phyloP scores from a whole-genome alignment of 1,140 invertebrate genomes.

The Orussus abietinus region DNA sequence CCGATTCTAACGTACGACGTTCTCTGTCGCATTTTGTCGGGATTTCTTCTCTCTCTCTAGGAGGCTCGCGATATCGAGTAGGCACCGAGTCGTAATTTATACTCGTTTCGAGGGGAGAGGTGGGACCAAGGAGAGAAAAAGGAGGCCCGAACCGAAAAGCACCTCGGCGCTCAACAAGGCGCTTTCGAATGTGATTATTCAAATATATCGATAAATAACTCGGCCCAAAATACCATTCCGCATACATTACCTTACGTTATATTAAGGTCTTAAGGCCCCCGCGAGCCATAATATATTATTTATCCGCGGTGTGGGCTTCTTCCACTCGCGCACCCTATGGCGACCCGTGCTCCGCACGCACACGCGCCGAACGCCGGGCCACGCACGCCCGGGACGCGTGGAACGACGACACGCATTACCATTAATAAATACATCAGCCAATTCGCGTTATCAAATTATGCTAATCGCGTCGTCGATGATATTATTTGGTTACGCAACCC shows the following conservation, averaged over 20 bases:
- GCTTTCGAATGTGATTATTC: conserved; percentile 38
- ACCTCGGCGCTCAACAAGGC: conserved; percentile 25
- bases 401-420: conserved; percentile 12
- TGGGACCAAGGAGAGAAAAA: conserved; percentile 10
- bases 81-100: conserved; percentile 27
- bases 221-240: conserved; percentile 22
- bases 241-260: conserved; percentile 27
- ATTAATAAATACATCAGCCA: conserved; percentile 30
- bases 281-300: conserved; percentile 33
- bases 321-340: neutral
- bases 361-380: too few species aligned
- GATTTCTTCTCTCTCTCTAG: neutral
- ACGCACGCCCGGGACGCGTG: conserved; percentile 5
- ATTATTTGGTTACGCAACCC: conserved; percentile 19
- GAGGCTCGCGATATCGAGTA: conserved; percentile 16
- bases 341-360: too few species aligned
- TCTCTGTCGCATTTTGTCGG: conserved; percentile 1
- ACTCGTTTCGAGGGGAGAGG: conserved; percentile 10
- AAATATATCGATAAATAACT: conserved; percentile 37
- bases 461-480: conserved; percentile 28
- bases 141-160: conserved; percentile 20
- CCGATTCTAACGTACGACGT: too few species aligned
- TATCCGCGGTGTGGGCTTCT: conserved; percentile 11
- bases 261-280: conserved; percentile 22
- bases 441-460: conserved; percentile 34